A percentile compares a stretch with the other conserved stretches of the same genome.
Conservation (phyloP, 2,888 invertebrate genomes). For the Coleophora flavipennella region DNA sequence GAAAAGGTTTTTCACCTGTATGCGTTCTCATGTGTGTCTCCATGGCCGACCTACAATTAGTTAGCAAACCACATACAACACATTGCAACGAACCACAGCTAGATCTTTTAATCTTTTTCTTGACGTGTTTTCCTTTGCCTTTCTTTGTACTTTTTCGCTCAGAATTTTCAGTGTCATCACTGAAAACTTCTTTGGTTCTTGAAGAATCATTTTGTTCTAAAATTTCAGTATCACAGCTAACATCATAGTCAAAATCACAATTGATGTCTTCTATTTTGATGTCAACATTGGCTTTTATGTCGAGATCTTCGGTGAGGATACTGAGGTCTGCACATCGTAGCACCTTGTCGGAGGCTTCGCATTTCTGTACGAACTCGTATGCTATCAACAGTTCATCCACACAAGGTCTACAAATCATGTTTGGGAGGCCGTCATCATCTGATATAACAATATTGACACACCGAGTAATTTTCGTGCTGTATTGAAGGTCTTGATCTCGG, state of each 20-base stretch:
- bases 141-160: conserved; percentile 5
- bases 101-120: conserved; percentile 21
- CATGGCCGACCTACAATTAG: conserved; percentile 43
- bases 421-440: conserved; percentile 50
- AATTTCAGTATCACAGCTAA: no score
- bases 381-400: conserved; percentile 35
- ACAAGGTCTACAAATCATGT: conserved; percentile 44
- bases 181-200: neutral
- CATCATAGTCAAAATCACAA: conserved; percentile 1
- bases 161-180: conserved; percentile 5
- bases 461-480: conserved; percentile 43
- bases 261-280: conserved; percentile 11
- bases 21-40: conserved; percentile 53
- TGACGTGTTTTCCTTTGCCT: conserved; percentile 16
- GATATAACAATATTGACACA: conserved; percentile 40
- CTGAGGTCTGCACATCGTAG: conserved; percentile 31
- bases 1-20: conserved; percentile 55
- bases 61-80: conserved; percentile 41
- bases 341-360: conserved; percentile 45
- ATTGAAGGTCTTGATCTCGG: conserved; percentile 35
- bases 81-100: conserved; percentile 43
- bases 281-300: conserved; percentile 18
- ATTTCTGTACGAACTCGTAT: conserved; percentile 47
- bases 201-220: no score
- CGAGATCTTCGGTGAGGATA: conserved; percentile 18